Conservation (phyloP, 2,797 vertebrate genomes). For the Micrastur ruficollis region DNA sequence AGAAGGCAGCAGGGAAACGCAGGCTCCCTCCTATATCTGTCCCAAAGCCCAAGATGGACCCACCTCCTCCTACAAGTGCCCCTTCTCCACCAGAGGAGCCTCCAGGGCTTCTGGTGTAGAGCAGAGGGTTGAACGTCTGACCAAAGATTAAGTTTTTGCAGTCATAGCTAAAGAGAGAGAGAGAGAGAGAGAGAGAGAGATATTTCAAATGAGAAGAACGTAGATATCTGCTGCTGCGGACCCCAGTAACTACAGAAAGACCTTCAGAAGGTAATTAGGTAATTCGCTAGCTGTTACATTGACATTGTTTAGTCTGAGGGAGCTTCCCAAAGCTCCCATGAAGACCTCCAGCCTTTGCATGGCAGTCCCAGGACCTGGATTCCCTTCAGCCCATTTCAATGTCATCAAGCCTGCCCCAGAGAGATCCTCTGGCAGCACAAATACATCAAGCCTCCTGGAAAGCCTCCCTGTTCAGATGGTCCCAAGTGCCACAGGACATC, state of each 20-base stretch:
- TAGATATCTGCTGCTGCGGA: background rate
- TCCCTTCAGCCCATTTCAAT: background rate
- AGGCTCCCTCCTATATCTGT: conserved; percentile 78
- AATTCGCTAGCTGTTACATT: background rate
- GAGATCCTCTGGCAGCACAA: background rate
- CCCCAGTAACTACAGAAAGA: background rate
- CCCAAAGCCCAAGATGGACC: conserved; percentile 77
- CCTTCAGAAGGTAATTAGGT: background rate
- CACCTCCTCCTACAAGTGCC: conserved; percentile 74
- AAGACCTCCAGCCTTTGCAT: background rate
- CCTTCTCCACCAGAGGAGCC: conserved; percentile 85
- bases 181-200: background rate
- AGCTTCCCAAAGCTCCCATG: background rate
- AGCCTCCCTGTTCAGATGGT: background rate
- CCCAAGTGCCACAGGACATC: background rate
- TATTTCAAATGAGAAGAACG: background rate
- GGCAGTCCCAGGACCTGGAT: background rate
- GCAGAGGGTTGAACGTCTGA: conserved; percentile 82
- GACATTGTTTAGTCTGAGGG: background rate
- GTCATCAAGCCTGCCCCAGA: background rate
- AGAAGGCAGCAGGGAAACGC: conserved; percentile 78
- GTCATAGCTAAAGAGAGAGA: conserved; percentile 79
- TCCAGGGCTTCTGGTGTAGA: conserved; percentile 82
- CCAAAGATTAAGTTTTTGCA: conserved; percentile 90
- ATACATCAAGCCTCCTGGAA: background rate